Evolutionary conservation across 92 coral and sea anemone species (phyloP).

Genomic region (Siderastrea siderea): DNA sequence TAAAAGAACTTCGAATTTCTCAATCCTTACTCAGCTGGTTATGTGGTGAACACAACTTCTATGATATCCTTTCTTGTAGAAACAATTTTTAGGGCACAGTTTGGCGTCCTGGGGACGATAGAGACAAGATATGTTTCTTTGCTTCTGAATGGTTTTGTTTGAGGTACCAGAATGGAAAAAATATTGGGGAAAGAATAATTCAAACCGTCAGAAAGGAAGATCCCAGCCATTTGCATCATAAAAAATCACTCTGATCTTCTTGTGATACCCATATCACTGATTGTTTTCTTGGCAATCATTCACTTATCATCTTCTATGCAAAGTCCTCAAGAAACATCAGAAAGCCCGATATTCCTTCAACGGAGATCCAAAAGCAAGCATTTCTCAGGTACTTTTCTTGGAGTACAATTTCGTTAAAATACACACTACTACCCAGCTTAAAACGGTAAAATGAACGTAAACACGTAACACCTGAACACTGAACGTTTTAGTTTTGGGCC

Average conservation of each 20-base stretch:
- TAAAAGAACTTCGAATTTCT: slow-evolving; percentile 16
- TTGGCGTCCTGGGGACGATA: neutral
- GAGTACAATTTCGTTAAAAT: too few relatives aligned
- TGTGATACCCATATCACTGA: neutral
- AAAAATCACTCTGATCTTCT: too few relatives aligned
- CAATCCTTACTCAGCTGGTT: neutral
- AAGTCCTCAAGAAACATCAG: neutral
- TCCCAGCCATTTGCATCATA: neutral
- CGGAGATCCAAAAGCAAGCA: neutral
- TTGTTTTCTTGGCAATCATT: neutral
- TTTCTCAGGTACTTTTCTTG: neutral
- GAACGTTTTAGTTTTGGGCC: too few relatives aligned
- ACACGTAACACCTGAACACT: too few relatives aligned
- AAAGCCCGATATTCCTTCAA: neutral
- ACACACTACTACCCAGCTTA: too few relatives aligned
- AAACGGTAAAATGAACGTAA: too few relatives aligned
- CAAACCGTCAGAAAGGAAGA: too few relatives aligned
- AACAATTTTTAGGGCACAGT: neutral
- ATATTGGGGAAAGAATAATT: too few relatives aligned
- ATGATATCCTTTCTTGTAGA: slow-evolving; percentile 19
- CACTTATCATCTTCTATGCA: slow-evolving; percentile 1
- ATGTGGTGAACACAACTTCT: slow-evolving; percentile 29
- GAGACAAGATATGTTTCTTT: neutral
- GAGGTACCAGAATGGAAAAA: too few relatives aligned
- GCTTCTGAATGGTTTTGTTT: neutral